A percentile compares a stretch with the other conserved stretches of the same genome.
phyloP scores from a whole-genome alignment of 1,140 invertebrate genomes.

The Copidosoma floridanum region DNA sequence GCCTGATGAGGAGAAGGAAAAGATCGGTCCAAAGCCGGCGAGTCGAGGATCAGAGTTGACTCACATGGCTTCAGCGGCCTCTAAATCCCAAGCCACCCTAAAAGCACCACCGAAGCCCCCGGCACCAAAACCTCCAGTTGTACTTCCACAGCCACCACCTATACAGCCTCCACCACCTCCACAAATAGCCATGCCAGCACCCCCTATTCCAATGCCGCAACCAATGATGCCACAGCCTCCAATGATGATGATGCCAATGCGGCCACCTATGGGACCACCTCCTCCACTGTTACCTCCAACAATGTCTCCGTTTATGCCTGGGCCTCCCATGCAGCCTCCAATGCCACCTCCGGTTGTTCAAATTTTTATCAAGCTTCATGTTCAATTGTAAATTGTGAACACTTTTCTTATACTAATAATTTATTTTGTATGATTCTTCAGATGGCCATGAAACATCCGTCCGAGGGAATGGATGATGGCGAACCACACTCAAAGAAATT shows the following conservation, averaged over 20 bases:
- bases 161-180: constrained; percentile 50
- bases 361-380: not conserved
- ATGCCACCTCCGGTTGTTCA: constrained; percentile 41
- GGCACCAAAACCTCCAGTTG: constrained; percentile 47
- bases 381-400: not conserved
- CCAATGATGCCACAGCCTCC: constrained; percentile 60
- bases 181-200: constrained; percentile 51
- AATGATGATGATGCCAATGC: constrained; percentile 68
- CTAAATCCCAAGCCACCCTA: constrained; percentile 55
- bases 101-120: constrained; percentile 54
- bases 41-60: constrained; percentile 49
- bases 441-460: constrained; percentile 56
- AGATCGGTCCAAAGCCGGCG: constrained; percentile 80
- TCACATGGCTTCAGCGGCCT: constrained; percentile 51
- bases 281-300: constrained; percentile 58
- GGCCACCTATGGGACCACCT: constrained; percentile 65
- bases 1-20: constrained; percentile 92
- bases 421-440: constrained; percentile 23
- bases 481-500: constrained; percentile 86
- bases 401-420: too few relatives aligned
- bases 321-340: constrained; percentile 52
- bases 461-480: constrained; percentile 63
- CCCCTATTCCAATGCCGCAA: constrained; percentile 60
- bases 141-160: too few relatives aligned
- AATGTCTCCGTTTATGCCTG: constrained; percentile 55